These are phyloP conservation scores for Toxostoma redivivum DNA, from an alignment of 2,113 vertebrate genomes.

Conservation along the genomic window DNA sequence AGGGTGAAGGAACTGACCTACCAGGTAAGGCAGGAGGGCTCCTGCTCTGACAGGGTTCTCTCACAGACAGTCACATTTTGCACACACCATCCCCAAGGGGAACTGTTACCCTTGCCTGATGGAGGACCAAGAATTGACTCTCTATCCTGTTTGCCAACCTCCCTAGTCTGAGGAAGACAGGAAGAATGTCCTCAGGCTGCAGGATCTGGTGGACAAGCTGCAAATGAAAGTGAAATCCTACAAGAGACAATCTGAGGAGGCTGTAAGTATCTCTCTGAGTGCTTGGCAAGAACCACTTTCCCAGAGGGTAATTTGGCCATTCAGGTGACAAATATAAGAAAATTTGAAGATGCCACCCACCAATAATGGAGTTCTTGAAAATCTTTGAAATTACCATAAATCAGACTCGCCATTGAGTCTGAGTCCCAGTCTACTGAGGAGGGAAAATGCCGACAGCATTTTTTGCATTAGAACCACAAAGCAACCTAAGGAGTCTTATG, in stretches of 20 bases:
- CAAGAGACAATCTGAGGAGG: slow-evolving; percentile 78
- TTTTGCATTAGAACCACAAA: neutral
- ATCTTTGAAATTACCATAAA: neutral
- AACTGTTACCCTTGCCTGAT: neutral
- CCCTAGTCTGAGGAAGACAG: neutral
- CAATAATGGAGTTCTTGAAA: neutral
- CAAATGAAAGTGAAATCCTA: slow-evolving; percentile 67
- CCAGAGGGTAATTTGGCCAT: neutral
- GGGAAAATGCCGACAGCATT: neutral
- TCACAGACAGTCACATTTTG: neutral
- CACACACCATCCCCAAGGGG: neutral
- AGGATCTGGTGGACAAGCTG: neutral
- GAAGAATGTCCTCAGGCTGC: neutral
- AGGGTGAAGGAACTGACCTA: slow-evolving; percentile 84
- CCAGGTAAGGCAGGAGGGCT: slow-evolving; percentile 63
- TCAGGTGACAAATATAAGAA: neutral
- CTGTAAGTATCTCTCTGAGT: slow-evolving; percentile 63
- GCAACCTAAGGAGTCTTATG: neutral
- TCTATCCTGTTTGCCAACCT: neutral
- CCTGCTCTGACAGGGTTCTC: neutral
- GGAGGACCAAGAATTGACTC: neutral
- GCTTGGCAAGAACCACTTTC: neutral
- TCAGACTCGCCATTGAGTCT: accelerated
- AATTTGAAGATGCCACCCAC: neutral
- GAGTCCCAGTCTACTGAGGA: too few species aligned